Base-by-base conservation (phyloP, 92 coral and sea anemone genomes). In the Porites evermanni region DNA sequence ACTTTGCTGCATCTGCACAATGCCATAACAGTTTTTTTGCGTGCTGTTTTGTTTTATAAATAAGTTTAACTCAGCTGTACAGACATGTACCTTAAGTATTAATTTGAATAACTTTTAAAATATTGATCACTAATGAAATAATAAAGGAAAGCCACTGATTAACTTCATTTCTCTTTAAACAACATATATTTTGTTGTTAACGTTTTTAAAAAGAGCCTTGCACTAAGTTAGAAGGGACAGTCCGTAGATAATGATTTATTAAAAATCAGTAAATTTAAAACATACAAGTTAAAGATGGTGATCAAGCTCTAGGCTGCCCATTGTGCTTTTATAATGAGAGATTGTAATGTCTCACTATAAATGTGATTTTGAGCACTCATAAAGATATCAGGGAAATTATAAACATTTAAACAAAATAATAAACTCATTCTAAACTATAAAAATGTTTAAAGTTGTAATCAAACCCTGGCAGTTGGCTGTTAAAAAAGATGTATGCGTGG, bases 261-360 rank as follows among this genome's bases (percentile, higher is more conserved):
- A 18, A 12, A 66, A 23, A 23, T 12, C 2, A 51, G 53, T 8
- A 12, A 20, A 52, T 50, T 2, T 14, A 64, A 20, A 64, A 78
- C 64, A n/a, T 56, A 67, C 66, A 53, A 4, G 50, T 51, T 0
- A 24, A 67, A 12, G 19, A 65, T 16, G 63, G 84, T 79, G 84
- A 79, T 79, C 84, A 79, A 79, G 84, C 84, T 74, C 84, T 67
- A 53, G 32, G 32, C 32, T 29, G 74, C 19, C 19, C 21, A 63
- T 20, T 7, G 4, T 63, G 20, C 18, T 7, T 63, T 17, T 7
- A 59, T 17, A 59, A 59, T 9, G 17, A 59, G 14, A 38, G 47
- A 38, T 4, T 38, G 6, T 38, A 38, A 38, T 38, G 47, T 38
- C 47, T 38, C 47, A 38, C 7, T 38, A 38, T 38, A 38, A 38